These are phyloP conservation scores for Malurus melanocephalus DNA, from an alignment of 2,113 vertebrate species.

Conservation along the genomic window DNA sequence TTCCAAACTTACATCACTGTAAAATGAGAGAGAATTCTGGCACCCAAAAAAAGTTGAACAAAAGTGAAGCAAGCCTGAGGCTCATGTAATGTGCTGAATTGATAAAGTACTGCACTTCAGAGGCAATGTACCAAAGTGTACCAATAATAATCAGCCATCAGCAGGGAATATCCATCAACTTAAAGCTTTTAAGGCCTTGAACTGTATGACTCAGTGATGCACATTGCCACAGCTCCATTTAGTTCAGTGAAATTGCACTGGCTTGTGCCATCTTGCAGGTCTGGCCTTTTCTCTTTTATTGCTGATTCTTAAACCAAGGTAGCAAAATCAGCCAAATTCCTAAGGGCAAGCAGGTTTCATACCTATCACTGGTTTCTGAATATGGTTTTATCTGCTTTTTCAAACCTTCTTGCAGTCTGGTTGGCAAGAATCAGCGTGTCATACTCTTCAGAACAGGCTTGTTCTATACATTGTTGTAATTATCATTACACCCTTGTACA, in stretches of 20 bases:
- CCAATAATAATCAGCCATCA: conserved; percentile 23
- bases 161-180: conserved; percentile 1
- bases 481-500: neutral
- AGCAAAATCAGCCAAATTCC: neutral
- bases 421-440: neutral
- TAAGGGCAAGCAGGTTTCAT: neutral
- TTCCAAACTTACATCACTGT: neutral
- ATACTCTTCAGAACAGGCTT: neutral
- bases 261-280: neutral
- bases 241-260: neutral
- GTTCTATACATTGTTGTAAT: neutral
- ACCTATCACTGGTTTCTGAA: neutral
- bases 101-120: neutral
- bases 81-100: neutral
- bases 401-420: neutral
- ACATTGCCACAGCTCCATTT: neutral
- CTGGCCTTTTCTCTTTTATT: neutral
- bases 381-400: neutral
- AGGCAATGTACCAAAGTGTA: neutral
- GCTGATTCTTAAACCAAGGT: neutral
- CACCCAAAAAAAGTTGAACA: neutral
- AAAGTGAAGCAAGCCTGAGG: conserved; percentile 1
- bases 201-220: neutral
- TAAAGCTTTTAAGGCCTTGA: neutral
- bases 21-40: neutral